phyloP scores from a whole-genome alignment of 2,888 invertebrate species.

The Pedicia rivosa region DNA sequence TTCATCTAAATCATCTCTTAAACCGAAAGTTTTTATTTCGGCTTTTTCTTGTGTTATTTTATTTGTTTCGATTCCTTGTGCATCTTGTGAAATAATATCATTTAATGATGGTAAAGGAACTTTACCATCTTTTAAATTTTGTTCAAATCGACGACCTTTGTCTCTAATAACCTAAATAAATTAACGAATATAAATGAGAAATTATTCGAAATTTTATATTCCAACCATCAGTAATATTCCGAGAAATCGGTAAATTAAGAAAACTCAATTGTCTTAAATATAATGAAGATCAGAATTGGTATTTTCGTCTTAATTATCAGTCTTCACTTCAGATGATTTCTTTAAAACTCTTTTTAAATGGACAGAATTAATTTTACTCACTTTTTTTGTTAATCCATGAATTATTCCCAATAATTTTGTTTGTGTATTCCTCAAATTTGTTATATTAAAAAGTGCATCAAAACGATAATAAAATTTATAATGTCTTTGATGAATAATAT shows the following conservation, averaged over 20 bases:
- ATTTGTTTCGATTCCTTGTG: slow-evolving; percentile 26
- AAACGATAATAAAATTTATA: slow-evolving; percentile 57
- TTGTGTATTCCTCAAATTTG: slow-evolving; percentile 52
- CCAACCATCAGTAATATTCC: not conserved
- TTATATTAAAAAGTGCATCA: slow-evolving; percentile 52
- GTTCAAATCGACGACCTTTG: slow-evolving; percentile 10
- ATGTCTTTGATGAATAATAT: slow-evolving; percentile 63
- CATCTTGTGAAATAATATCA: slow-evolving; percentile 25
- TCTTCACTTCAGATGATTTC: no score
- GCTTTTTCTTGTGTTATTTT: slow-evolving; percentile 23
- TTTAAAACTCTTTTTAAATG: no score
- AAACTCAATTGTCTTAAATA: no score
- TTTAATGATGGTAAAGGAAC: slow-evolving; percentile 29
- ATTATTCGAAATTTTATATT: not conserved
- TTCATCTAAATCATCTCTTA: slow-evolving; percentile 63
- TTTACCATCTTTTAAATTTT: slow-evolving; percentile 34
- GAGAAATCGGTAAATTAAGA: no score
- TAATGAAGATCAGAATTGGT: no score
- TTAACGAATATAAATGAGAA: not conserved
- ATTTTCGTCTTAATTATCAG: slow-evolving; percentile 33
- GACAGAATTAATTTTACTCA: slow-evolving; percentile 37
- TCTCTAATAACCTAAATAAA: not conserved
- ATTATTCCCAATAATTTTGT: slow-evolving; percentile 49
- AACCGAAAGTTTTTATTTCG: slow-evolving; percentile 40
- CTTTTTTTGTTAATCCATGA: slow-evolving; percentile 61